Percentiles rank a stretch among this genome's conserved stretches.
Conservation (phyloP, 92 coral and sea anemone species). For the Zoanthus gigantus region DNA sequence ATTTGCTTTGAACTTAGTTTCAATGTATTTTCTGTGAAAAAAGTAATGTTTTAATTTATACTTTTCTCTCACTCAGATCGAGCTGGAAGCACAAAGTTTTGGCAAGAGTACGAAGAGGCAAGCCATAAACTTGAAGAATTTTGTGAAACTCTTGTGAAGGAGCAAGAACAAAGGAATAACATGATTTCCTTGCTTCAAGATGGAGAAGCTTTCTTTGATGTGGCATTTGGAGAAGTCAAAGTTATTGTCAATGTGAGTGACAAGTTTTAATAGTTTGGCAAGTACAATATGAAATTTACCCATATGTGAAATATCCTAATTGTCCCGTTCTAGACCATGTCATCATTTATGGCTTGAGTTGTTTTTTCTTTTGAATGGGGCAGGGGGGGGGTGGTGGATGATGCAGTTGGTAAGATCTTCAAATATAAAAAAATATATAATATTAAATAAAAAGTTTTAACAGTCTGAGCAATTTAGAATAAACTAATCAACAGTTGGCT, state of each 20-base stretch:
- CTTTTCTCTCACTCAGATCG: slow-evolving; percentile 71
- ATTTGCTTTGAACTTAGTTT: no score
- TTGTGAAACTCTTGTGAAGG: slow-evolving; percentile 71
- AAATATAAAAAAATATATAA: no score
- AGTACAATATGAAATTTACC: not conserved
- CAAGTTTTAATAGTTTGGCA: not conserved
- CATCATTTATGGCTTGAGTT: no score
- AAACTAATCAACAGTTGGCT: no score
- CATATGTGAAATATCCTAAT: no score
- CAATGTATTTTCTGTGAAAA: not conserved
- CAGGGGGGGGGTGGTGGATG: no score
- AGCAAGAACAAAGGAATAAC: slow-evolving; percentile 73
- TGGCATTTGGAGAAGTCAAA: slow-evolving; percentile 92
- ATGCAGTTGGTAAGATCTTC: no score
- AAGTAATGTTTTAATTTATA: not conserved
- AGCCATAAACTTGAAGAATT: slow-evolving; percentile 87
- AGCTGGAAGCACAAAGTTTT: slow-evolving; percentile 93
- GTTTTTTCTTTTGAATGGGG: no score
- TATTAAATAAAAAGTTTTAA: no score
- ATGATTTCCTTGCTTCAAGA: slow-evolving; percentile 79
- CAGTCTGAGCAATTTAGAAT: no score
- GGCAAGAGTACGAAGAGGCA: slow-evolving; percentile 91
- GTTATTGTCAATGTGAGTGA: slow-evolving; percentile 96
- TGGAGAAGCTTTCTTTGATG: slow-evolving; percentile 92
- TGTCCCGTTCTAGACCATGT: no score